Evolutionary conservation across 2,888 invertebrate species (phyloP).

Genomic region (Cataglyphis rosenhaueri): DNA sequence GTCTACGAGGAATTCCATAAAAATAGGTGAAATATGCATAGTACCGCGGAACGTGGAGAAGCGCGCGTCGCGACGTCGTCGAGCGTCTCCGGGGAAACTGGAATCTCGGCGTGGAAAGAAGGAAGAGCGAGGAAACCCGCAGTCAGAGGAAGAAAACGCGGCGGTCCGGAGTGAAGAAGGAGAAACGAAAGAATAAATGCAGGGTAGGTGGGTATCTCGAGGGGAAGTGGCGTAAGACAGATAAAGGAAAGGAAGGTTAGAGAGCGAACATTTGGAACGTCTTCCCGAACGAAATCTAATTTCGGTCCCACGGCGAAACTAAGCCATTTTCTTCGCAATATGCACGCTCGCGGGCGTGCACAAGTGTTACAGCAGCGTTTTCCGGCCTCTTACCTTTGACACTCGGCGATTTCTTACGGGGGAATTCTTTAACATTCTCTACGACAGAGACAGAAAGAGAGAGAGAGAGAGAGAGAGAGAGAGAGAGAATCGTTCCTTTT

Average conservation of each 20-base stretch:
- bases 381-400: conserved; percentile 45
- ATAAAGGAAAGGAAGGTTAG: conserved; percentile 73
- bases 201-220: conserved; percentile 42
- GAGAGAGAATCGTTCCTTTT: background rate
- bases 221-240: conserved; percentile 53
- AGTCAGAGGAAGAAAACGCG: conserved; percentile 43
- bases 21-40: conserved; percentile 84
- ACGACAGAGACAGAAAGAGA: background rate
- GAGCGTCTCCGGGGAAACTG: conserved; percentile 75
- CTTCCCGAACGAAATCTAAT: conserved; percentile 81
- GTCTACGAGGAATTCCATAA: conserved; percentile 80
- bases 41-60: conserved; percentile 73
- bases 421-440: background rate
- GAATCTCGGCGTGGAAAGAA: conserved; percentile 75
- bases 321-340: conserved; percentile 79
- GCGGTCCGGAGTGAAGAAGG: conserved; percentile 53
- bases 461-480: background rate
- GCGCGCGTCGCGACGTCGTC: conserved; percentile 76
- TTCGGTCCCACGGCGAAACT: conserved; percentile 77
- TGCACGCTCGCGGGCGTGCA: conserved; percentile 68
- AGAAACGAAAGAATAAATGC: conserved; percentile 57
- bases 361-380: conserved; percentile 60
- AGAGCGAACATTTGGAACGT: conserved; percentile 78
- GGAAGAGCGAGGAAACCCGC: conserved; percentile 28
- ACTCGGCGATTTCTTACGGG: background rate